Evolutionary conservation across 2,113 vertebrate genomes (phyloP).

Genomic region (Pungitius pungitius): DNA sequence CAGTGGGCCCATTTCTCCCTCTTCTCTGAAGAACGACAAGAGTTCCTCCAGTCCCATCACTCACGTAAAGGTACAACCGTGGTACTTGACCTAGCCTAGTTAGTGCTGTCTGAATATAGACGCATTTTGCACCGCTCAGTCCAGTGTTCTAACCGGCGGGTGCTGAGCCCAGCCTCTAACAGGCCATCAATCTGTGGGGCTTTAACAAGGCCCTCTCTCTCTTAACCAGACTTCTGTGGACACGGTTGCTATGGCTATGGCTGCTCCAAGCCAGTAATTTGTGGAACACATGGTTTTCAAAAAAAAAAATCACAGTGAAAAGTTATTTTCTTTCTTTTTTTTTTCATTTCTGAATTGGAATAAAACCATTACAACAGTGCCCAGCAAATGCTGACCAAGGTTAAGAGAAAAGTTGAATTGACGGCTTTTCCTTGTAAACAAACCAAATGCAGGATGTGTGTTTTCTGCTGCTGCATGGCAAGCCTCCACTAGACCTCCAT

Average conservation of each 20-base stretch:
- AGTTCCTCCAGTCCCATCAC: slow-evolving; percentile 95
- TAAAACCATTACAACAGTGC: slow-evolving; percentile 53
- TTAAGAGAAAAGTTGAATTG: slow-evolving; percentile 32
- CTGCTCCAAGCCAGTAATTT: slow-evolving; percentile 71
- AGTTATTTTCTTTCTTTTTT: slow-evolving; percentile 27
- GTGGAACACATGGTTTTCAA: slow-evolving; percentile 66
- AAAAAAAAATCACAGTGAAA: slow-evolving; percentile 51
- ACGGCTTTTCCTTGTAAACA: slow-evolving; percentile 53
- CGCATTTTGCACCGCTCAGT: slow-evolving; percentile 44
- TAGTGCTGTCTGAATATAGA: slow-evolving; percentile 56
- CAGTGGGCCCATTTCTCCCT: slow-evolving; percentile 92
- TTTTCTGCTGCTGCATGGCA: slow-evolving; percentile 69
- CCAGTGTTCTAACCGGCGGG: slow-evolving; percentile 26
- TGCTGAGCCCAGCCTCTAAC: slow-evolving; percentile 49
- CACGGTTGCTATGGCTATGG: slow-evolving; percentile 77
- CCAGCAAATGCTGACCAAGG: slow-evolving; percentile 43
- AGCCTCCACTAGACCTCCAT: slow-evolving; percentile 59
- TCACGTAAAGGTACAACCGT: slow-evolving; percentile 91
- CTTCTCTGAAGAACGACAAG: slow-evolving; percentile 97
- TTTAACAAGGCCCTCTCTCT: slow-evolving; percentile 75
- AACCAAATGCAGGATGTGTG: slow-evolving; percentile 54
- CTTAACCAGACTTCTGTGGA: slow-evolving; percentile 76
- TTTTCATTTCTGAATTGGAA: slow-evolving; percentile 45
- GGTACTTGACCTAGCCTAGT: slow-evolving; percentile 67
- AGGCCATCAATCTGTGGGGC: slow-evolving; percentile 76